phyloP scores from a whole-genome alignment of 2,113 vertebrate genomes.

The Ageneiosus marmoratus region DNA sequence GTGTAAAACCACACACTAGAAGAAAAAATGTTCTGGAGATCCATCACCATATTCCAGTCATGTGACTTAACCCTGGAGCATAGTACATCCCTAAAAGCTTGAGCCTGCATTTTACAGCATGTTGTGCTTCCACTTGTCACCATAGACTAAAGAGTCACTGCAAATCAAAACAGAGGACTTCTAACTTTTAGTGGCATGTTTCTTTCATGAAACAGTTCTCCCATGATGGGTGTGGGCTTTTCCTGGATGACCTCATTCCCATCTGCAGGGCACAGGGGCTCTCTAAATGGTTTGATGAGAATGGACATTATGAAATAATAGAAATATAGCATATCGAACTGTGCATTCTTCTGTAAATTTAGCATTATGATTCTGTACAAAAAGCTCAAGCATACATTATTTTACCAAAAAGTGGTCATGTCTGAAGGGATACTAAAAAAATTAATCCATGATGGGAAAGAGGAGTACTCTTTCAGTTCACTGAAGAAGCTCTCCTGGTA shows the following conservation, averaged over 20 bases:
- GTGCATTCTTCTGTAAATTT: neutral
- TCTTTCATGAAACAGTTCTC: no score
- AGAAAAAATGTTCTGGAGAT: neutral
- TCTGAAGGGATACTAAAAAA: neutral
- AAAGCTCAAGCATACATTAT: neutral
- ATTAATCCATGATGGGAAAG: constrained; percentile 65
- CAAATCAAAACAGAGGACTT: neutral
- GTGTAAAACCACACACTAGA: neutral
- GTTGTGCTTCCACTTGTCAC: neutral
- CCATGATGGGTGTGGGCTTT: neutral
- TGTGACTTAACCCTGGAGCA: neutral
- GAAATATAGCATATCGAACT: neutral
- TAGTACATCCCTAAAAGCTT: no score
- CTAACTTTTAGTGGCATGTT: no score
- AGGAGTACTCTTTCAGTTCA: constrained; percentile 57
- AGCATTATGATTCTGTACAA: neutral
- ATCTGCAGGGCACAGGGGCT: neutral
- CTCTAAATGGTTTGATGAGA: no score
- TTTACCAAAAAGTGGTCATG: neutral
- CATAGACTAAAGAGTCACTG: neutral
- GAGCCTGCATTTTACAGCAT: neutral
- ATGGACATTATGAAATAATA: no score
- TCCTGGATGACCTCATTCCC: neutral
- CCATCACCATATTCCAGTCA: neutral
- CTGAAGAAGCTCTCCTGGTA: constrained; percentile 67